Base-by-base conservation (phyloP, 1,140 invertebrate species). In the Apis cerana region DNA sequence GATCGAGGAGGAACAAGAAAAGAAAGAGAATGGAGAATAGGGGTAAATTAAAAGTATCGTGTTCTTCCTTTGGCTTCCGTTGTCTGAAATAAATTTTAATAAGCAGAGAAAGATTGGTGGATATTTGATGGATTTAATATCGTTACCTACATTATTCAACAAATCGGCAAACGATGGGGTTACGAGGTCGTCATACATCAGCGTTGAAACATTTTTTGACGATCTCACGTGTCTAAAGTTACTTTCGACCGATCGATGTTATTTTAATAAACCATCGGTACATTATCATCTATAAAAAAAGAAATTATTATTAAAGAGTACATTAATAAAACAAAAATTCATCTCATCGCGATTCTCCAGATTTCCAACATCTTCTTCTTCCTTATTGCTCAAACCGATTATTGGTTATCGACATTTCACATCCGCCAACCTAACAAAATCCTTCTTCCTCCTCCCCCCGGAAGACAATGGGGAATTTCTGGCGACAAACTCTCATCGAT, bases 1-100 rank as follows among this genome's bases (percentile, higher is more conserved):
- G 61, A 79, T 65, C 64, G 65, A 54, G 17, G 23, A 27, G 23
- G 48, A 77, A 67, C 15, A 52, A n/a, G 11, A n/a, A 3, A n/a
- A 33, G 54, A n/a, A 43, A 4, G 10, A 7, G 10, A 7, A 15
- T 11, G 43, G 19, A 48, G 10, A 48, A 7, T 15, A 21, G 1
- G 21, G 19, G 27, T 12, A 13, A 27, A 71, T 71, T 21, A 72
- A 72, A 59, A 21, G 56, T 43, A 74, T 74, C 43, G 71, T 48
- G 33, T 74, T 74, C 48, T 59, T 74, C 68, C 1, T 13, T 1
- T 10, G 23, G 54, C 8, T 43, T 68, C 15, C 48, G 67, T 17
- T 23, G 33, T 67, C 12, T 58, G 33, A 43, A 74, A 74, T 59
- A 59, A 33, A 74, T 21, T 48, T 67, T 67, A 11, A 67, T 48